Conservation (phyloP, 2,797 vertebrate species). For the Megaceryle alcyon region DNA sequence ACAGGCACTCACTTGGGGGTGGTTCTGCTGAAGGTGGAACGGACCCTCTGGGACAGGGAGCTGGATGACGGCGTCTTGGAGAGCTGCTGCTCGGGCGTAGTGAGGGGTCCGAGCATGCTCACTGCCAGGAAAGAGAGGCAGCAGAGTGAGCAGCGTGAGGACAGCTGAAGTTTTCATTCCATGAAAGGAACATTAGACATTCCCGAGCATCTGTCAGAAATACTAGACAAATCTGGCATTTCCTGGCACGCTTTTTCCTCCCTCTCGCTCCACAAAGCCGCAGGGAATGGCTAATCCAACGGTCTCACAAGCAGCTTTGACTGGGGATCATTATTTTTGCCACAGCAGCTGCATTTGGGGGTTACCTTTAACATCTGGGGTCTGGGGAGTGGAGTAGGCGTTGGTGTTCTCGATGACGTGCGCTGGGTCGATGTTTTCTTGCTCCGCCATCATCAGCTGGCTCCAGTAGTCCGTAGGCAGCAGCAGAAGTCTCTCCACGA, state of each 20-base stretch:
- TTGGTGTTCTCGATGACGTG: constrained; percentile 91
- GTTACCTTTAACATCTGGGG: constrained; percentile 89
- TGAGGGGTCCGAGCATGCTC: constrained; percentile 93
- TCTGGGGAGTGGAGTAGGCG: constrained; percentile 88
- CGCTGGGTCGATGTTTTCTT: constrained; percentile 79
- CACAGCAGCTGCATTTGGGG: neutral
- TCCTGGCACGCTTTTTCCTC: neutral
- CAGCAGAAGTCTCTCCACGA: constrained; percentile 88
- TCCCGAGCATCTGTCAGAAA: constrained; percentile 1
- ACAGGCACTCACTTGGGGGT: constrained; percentile 86
- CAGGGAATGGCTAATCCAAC: neutral
- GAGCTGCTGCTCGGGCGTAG: constrained; percentile 94
- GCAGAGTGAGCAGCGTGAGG: neutral
- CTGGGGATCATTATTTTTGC: neutral
- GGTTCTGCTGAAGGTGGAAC: constrained; percentile 85
- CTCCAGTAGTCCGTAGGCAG: constrained; percentile 91
- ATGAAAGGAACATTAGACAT: neutral
- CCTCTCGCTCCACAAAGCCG: neutral
- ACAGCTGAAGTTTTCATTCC: neutral
- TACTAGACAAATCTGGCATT: neutral
- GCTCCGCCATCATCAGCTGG: constrained; percentile 87
- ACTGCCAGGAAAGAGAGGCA: constrained; percentile 77
- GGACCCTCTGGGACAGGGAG: constrained; percentile 91
- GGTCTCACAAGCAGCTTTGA: neutral
- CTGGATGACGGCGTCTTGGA: constrained; percentile 93